Percentiles rank a stretch among this genome's conserved stretches.
Evolutionary conservation across 1,140 invertebrate genomes (phyloP).

Genomic region (Neotoxoptera formosana): DNA sequence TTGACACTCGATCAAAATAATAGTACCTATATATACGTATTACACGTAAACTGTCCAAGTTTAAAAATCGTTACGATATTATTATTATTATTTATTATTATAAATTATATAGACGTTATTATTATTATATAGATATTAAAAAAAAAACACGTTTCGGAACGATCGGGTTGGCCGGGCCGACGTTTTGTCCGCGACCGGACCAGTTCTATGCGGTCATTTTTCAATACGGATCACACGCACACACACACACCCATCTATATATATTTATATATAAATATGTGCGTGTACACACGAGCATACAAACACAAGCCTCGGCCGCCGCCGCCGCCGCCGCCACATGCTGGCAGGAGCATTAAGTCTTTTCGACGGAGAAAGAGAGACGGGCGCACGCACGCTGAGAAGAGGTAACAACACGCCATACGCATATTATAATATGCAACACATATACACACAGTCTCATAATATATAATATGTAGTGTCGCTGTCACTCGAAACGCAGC

Average conservation of each 20-base stretch:
- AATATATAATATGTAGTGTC: background rate
- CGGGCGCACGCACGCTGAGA: slow-evolving; percentile 19
- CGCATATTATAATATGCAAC: background rate
- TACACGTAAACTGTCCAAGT: background rate
- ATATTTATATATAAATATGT: background rate
- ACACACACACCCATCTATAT: background rate
- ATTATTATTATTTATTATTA: slow-evolving; percentile 9
- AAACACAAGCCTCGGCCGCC: background rate
- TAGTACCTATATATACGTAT: background rate
- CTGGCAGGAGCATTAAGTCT: slow-evolving; percentile 48
- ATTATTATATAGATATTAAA: slow-evolving; percentile 21
- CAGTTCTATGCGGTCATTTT: slow-evolving; percentile 39
- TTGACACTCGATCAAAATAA: slow-evolving; percentile 28
- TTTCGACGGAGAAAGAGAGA: slow-evolving; percentile 24
- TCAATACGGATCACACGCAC: slow-evolving; percentile 34
- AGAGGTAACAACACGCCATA: background rate
- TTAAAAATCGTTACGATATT: slow-evolving; percentile 4
- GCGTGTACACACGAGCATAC: background rate
- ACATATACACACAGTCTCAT: background rate
- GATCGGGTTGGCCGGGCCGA: background rate
- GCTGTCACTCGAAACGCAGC: slow-evolving; percentile 30
- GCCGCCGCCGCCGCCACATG: slow-evolving; percentile 28
- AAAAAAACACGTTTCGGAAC: slow-evolving; percentile 25
- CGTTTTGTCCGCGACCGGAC: slow-evolving; percentile 19
- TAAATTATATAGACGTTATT: background rate